Base-by-base conservation (phyloP, 2,888 invertebrate species). In the Netelia inedita region DNA sequence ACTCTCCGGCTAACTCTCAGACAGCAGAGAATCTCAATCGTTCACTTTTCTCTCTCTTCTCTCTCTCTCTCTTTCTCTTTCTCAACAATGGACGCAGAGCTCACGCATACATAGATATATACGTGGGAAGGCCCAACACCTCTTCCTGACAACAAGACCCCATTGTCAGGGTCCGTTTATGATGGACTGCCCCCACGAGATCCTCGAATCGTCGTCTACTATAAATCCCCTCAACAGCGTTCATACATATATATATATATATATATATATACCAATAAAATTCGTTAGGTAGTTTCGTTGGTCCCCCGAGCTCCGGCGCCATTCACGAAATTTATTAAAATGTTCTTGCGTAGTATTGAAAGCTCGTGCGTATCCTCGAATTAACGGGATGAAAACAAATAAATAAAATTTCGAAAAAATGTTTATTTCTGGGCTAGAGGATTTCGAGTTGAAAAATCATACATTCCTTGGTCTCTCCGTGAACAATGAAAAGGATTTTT, bases 141-240 rank as follows among this genome's bases (percentile, higher is more conserved):
- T 88, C 87, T 88, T 90, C 85, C 89, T 89, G 89, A 91, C 92
- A 92, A 92, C 92, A 89, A 89, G 89, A 87, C 87, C 88, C 91
- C 88, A 92, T 92, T 92, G 92, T 92, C 71, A 61, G 79, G 55
- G n/a, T 74, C 83, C 72, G 55, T 68, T 81, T 71, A 55, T 43
- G n/a, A 55, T 75, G 55, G 72, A 61, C 57, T 43, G 11, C 72
- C 79, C 55, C 63, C 75, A 50, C 76, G 50, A 41, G 41, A 28
- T 76, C 82, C 57, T 72, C 81, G 55, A 71, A 82, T 76, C 50
- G 1, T 65, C 53, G 46, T 57, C 28, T 21, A 72, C 50, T 23
- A 28, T 14, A 65, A 55, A 23, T 57, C 28, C n/a, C 57, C 19
- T 16, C 55, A 61, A 16, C 43, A n/a, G 10, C 21, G 23, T 43